Base-by-base conservation (phyloP, 2,797 vertebrate species). In the Euthynnus affinis region DNA sequence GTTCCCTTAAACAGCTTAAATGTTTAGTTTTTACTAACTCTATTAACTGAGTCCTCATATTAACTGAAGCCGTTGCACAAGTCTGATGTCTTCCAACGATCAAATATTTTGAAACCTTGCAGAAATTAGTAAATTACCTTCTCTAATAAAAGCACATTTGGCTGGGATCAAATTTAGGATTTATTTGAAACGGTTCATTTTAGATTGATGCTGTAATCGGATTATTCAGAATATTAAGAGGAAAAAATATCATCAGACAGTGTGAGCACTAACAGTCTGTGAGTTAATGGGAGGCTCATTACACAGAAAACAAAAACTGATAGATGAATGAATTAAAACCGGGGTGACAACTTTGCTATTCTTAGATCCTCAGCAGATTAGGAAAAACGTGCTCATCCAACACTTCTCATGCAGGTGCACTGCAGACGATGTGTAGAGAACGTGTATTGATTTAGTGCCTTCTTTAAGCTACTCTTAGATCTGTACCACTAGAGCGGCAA, bases 261-360 rank as follows among this genome's bases (percentile, higher is more conserved):
- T 23, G 9, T 17, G 44, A 46, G 14, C 18, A 17, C 15, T 9
- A 37, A 37, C 29, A 6, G 37, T 37, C 9, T 10, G 37, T 1
- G 9, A 37, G 37, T 8, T 37, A 37, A 37, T 10, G 29, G 29
- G 37, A 37, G 10, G 37, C 37, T 37, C 25, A n/a, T 58, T 49
- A 32, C 60, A 34, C 34, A 64, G 29, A 32, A 32, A 42, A 77
- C 48, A 56, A 53, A 53, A 44, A 32, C 29, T 8, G n/a, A 61
- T 14, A 42, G 52, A 46, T 42, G 32, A 22, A 48, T 48, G 3
- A 25, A 48, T 46, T 4, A 25, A 53, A 65, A 59, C 60, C 70
- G 27, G 15, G 59, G 10, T 44, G 68, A 59, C 61, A 65, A 6
- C 56, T 67, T 44, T 67, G 23, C n/a, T 66, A 27, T 60, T 60